Conservation (phyloP, 1,140 invertebrate genomes). For the Drosophila elegans region DNA sequence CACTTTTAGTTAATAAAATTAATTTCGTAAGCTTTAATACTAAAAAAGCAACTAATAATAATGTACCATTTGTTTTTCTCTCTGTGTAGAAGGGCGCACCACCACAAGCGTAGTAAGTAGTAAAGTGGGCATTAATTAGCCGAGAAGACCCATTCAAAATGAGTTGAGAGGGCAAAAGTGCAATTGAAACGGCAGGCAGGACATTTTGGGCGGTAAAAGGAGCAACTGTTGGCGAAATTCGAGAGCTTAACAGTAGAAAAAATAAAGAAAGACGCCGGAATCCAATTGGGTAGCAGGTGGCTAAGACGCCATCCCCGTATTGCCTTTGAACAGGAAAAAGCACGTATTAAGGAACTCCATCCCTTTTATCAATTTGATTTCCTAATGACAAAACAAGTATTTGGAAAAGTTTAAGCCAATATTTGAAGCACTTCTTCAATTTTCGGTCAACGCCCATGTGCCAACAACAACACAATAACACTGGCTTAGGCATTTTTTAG, state of each 20-base stretch:
- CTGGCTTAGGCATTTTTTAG: slow-evolving; percentile 67
- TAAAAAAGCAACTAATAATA: too few relatives aligned
- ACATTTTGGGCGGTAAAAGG: slow-evolving; percentile 40
- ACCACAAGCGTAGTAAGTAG: slow-evolving; percentile 18
- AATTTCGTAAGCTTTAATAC: too few relatives aligned
- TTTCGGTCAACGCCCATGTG: slow-evolving; percentile 83
- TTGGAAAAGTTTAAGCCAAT: background rate
- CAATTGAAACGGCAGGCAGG: slow-evolving; percentile 64
- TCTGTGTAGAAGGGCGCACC: slow-evolving; percentile 1
- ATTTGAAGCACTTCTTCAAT: slow-evolving; percentile 18
- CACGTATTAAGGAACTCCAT: background rate
- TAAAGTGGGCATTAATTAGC: slow-evolving; percentile 80
- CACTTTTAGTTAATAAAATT: too few relatives aligned
- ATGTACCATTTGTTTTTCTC: background rate
- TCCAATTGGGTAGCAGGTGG: slow-evolving; percentile 74
- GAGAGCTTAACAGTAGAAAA: slow-evolving; percentile 30
- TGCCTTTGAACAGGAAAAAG: background rate
- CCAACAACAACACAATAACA: slow-evolving; percentile 73
- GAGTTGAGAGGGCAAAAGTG: slow-evolving; percentile 67
- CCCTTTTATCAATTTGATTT: background rate
- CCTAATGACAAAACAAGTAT: background rate
- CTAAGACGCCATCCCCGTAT: slow-evolving; percentile 8
- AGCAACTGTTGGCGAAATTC: slow-evolving; percentile 55
- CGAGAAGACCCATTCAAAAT: slow-evolving; percentile 47
- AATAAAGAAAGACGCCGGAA: slow-evolving; percentile 22